Percentiles rank a stretch among this genome's conserved stretches.
phyloP scores from a whole-genome alignment of 2,888 invertebrate genomes.

The Apodemia duryi region DNA sequence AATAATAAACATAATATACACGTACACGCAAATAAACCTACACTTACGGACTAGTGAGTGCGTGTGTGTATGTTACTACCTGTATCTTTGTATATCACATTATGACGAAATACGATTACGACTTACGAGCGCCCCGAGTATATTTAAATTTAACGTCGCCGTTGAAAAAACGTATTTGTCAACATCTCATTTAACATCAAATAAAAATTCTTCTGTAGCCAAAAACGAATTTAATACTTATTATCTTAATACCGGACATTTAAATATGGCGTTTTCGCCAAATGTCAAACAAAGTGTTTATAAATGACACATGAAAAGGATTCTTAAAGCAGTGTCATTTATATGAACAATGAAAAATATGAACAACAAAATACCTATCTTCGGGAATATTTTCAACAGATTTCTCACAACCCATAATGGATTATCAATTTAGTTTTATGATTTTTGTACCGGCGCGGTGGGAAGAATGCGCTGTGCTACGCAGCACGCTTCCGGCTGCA shows the following conservation, averaged over 20 bases:
- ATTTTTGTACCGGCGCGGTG: too few species aligned
- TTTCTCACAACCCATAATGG: too few species aligned
- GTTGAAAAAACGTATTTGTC: conserved; percentile 3
- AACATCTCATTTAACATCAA: conserved; percentile 2
- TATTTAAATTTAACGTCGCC: background rate
- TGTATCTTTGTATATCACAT: too few species aligned
- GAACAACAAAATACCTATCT: background rate
- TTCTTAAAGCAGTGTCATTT: background rate
- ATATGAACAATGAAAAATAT: conserved; percentile 1
- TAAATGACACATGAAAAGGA: conserved; percentile 3
- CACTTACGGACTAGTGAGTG: too few species aligned
- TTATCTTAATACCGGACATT: background rate
- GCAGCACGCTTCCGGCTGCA: too few species aligned
- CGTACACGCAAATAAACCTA: too few species aligned
- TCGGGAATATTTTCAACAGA: too few species aligned
- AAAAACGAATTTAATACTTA: background rate
- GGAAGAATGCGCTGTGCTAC: too few species aligned
- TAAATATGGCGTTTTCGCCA: background rate
- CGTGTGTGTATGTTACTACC: too few species aligned
- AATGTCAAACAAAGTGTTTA: conserved; percentile 5
- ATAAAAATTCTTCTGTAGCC: background rate
- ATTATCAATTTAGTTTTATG: too few species aligned
- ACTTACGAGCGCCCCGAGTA: background rate
- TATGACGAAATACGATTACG: too few species aligned
- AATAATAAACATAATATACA: too few species aligned